Percentiles rank a stretch among this genome's conserved stretches.
Evolutionary conservation across 2,888 invertebrate species (phyloP).

Genomic region (Sphinx pinastri): DNA sequence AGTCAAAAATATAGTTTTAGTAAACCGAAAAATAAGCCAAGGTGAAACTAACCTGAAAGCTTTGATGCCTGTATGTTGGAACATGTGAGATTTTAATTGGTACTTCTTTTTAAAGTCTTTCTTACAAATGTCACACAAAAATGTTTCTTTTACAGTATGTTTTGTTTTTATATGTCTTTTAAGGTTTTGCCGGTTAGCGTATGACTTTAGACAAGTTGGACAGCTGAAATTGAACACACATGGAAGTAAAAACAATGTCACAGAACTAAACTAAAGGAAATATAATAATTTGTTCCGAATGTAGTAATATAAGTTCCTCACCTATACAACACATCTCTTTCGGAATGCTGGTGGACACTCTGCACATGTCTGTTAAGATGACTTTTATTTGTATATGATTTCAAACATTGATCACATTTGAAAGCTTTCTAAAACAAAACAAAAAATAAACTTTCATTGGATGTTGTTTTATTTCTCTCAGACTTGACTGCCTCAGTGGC

Average conservation of each 20-base stretch:
- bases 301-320: conserved; percentile 35
- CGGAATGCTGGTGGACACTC: conserved; percentile 67
- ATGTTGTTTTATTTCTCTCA: too few species aligned
- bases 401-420: conserved; percentile 84
- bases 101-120: conserved; percentile 82
- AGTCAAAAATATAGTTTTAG: not conserved
- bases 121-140: conserved; percentile 79
- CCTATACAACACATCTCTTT: conserved; percentile 61
- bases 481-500: too few species aligned
- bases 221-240: conserved; percentile 56
- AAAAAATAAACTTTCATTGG: too few species aligned
- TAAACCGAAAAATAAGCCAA: too few species aligned
- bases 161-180: conserved; percentile 84
- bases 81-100: conserved; percentile 83
- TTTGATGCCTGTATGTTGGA: conserved; percentile 79
- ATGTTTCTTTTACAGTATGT: conserved; percentile 62
- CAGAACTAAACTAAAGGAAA: too few species aligned
- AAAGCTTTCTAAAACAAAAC: conserved; percentile 81
- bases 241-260: not conserved
- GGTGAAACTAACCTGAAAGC: conserved; percentile 61
- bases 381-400: conserved; percentile 84
- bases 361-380: conserved; percentile 85
- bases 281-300: too few species aligned
- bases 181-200: conserved; percentile 81
- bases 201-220: conserved; percentile 76